Percentiles rank a stretch among this genome's conserved stretches.
These are phyloP conservation scores for Amorpha juglandis DNA, from an alignment of 2,888 invertebrate genomes.

Conservation along the genomic window DNA sequence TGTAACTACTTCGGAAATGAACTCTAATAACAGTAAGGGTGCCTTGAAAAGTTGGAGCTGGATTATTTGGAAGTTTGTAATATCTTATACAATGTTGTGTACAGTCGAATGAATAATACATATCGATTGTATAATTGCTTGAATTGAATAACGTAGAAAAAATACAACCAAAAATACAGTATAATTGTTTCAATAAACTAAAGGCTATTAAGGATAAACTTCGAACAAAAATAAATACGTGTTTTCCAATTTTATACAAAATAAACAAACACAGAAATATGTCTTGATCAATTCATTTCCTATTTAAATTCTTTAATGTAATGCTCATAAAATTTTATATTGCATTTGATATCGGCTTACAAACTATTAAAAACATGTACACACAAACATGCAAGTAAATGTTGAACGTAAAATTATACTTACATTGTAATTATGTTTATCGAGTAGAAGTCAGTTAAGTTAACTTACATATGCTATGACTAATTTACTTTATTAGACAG, in stretches of 20 bases:
- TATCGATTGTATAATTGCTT: too few species aligned
- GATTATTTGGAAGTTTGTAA: constrained; percentile 16
- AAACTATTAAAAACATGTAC: constrained; percentile 12
- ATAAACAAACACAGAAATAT: too few species aligned
- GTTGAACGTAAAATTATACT: background rate
- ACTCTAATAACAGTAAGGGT: constrained; percentile 12
- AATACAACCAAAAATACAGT: too few species aligned
- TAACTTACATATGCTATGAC: background rate
- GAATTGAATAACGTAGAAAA: too few species aligned
- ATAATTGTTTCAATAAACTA: too few species aligned
- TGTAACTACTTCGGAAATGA: constrained; percentile 13
- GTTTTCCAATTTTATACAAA: too few species aligned
- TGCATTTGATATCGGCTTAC: constrained; percentile 3
- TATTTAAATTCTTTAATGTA: background rate
- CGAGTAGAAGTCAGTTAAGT: background rate
- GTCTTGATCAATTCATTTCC: background rate
- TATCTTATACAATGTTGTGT: constrained; percentile 16
- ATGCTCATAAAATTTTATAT: constrained; percentile 16
- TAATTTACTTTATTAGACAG: too few species aligned
- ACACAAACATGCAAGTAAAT: constrained; percentile 9
- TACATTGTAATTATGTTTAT: background rate
- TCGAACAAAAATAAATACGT: too few species aligned
- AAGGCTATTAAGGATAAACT: too few species aligned
- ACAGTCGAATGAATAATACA: background rate
- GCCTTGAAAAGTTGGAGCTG: constrained; percentile 22